phyloP scores from a whole-genome alignment of 2,888 invertebrate species.

The Cryptops parisi region DNA sequence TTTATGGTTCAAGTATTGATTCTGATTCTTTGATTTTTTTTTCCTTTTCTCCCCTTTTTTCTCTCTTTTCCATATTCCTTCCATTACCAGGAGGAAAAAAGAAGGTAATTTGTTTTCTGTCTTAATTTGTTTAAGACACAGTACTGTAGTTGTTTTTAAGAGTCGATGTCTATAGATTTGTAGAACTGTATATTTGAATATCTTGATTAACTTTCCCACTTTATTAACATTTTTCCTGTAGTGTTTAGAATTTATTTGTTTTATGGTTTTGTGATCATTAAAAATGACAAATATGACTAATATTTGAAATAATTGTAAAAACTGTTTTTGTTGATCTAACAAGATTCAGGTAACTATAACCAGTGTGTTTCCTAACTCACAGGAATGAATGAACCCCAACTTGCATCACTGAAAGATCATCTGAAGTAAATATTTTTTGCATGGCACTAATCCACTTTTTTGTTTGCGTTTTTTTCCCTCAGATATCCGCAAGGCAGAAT shows the following conservation, averaged over 20 bases:
- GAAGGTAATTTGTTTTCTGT: conserved; percentile 17
- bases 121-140: background rate
- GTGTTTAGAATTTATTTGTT: background rate
- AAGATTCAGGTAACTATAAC: too few species aligned
- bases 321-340: background rate
- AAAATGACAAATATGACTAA: background rate
- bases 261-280: background rate
- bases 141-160: too few species aligned
- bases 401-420: too few species aligned
- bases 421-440: too few species aligned
- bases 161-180: too few species aligned
- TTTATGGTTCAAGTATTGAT: too few species aligned
- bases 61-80: conserved; percentile 16
- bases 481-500: conserved; percentile 21
- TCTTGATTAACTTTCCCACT: conserved; percentile 4
- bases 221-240: background rate
- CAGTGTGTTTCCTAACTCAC: too few species aligned
- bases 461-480: too few species aligned
- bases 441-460: too few species aligned
- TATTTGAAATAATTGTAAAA: background rate
- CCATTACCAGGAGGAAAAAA: conserved; percentile 22
- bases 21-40: background rate
- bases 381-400: too few species aligned
- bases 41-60: conserved; percentile 20
- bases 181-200: too few species aligned